Base-by-base conservation (phyloP, 2,888 invertebrate species). In the Ennomos quercinarius region DNA sequence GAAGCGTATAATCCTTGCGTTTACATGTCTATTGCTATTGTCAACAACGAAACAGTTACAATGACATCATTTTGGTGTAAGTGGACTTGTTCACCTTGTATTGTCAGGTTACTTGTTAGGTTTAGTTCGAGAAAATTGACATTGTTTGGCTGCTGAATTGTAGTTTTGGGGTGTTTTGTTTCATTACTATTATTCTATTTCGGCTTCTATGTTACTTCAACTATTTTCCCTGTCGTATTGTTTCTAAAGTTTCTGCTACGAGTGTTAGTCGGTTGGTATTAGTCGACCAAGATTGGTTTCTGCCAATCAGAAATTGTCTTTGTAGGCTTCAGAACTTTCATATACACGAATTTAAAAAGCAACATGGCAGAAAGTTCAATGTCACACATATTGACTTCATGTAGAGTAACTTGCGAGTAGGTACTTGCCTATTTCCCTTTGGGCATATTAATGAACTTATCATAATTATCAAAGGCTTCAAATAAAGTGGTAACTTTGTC, bases 21-120 rank as follows among this genome's bases (percentile, higher is more conserved):
- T 66, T 67, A 70, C 70, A 72, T 63, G 71, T 63, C 73, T 72
- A 77, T 78, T 77, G 72, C 62, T 68, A 72, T 53, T 78, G 74
- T 74, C 78, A 76, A 79, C 67, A 71, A 12, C 36, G 35, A 44
- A 53, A 64, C 61, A 45, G 58, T 59, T 64, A 63, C 61, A 56
- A 50, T 62, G 57, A 62, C 54, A 57, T 54, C 61, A 57, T 62
- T 61, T 40, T 40, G 34, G 50, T 43, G 43, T 53, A 57, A 61
- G 51, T 17, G 37, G 51, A 43, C 45, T 51, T 54, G 57, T 36
- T 63, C 52, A 66, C 64, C 64, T 67, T 68, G 64, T 48, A 35
- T 51, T 12, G 38, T 12, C 38, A 10, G 1, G 43, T 48, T 27
- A 49, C 37, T 42, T 10, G 38, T 47, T 43, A 37, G 41, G 50